These are phyloP conservation scores for Petroica traversi DNA, from an alignment of 2,113 vertebrate genomes.

Conservation along the genomic window DNA sequence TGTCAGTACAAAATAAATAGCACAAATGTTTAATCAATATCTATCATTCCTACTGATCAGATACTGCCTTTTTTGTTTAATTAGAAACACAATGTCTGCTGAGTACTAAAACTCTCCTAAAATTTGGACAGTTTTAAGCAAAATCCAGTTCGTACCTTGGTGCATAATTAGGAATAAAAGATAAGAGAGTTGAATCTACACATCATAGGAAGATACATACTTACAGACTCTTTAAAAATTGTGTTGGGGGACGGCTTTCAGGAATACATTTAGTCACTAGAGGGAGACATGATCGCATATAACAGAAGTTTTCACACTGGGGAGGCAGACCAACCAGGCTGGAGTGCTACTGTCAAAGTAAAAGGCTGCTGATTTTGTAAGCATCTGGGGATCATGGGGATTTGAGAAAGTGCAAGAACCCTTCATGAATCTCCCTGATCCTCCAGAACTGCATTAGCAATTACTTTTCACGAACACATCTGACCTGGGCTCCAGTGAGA, in stretches of 20 bases:
- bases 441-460: background rate
- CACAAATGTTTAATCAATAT: constrained; percentile 22
- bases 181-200: background rate
- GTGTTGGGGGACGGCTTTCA: background rate
- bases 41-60: background rate
- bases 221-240: background rate
- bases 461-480: background rate
- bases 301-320: background rate
- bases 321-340: background rate
- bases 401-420: background rate
- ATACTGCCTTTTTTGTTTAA: background rate
- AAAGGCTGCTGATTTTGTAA: background rate
- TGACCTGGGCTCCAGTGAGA: background rate
- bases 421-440: background rate
- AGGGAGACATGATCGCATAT: background rate
- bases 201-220: background rate
- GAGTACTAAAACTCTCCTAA: background rate
- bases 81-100: background rate
- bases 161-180: background rate
- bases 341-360: background rate
- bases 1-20: constrained; percentile 15
- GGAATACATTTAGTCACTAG: constrained; percentile 42
- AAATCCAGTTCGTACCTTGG: background rate
- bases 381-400: background rate
- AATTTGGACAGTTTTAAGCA: background rate